Base-by-base conservation (phyloP, 2,888 invertebrate genomes). In the Netelia melanura region DNA sequence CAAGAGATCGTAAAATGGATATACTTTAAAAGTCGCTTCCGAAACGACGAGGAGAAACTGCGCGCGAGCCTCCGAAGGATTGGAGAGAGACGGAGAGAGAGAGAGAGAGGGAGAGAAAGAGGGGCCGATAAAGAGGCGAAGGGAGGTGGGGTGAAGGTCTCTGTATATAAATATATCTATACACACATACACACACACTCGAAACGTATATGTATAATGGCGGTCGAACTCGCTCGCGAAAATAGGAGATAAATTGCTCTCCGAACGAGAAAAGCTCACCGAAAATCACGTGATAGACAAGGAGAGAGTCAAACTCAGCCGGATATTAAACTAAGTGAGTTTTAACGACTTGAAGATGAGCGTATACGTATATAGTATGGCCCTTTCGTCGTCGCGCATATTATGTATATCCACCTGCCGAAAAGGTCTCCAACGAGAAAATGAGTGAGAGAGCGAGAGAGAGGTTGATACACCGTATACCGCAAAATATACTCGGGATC, bases 261-360 rank as follows among this genome's bases (percentile, higher is more conserved):
- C n/a, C 70, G 38, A 54, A 64, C 70, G 62, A 74, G 74, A 81
- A 85, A 81, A 81, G 48, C 84, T 64, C 75, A 64, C 78, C 64
- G 68, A 81, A 85, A 81, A 48, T 65, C 78, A 23, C 64, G 82
- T 84, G 87, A 88, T 86, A 85, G 85, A 75, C 77, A 84, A 83
- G 75, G 75, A 72, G 88, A 83, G 87, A 89, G 88, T 88, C 89
- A 89, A 89, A 91, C 91, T 92, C 89, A 86, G 84, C 89, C 88
- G 83, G 88, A 90, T 90, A 91, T 91, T 91, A 92, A 90, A 92
- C 92, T 92, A 93, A 93, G 91, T 91, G 91, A 93, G 89, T 90
- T 92, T 93, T 93, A 93, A 93, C 92, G 93, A 89, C 90, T 88
- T 72, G 86, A 89, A 88, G 86, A 79, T 79, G 70, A 61, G 30